Evolutionary conservation across 2,797 vertebrate genomes (phyloP).

Genomic region (Oceanodroma leucorhoa): DNA sequence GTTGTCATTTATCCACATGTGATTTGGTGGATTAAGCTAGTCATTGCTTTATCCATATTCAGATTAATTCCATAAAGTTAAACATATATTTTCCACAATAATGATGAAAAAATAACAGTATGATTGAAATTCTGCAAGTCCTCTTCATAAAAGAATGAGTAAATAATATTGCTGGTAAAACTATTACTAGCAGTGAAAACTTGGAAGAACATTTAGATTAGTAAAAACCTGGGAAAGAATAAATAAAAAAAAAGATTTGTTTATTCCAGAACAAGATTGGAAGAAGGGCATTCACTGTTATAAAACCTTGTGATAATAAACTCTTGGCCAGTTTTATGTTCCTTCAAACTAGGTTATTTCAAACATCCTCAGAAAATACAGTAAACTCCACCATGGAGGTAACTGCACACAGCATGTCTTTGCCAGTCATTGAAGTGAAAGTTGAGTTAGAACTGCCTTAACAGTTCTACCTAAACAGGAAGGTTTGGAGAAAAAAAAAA

Average conservation of each 20-base stretch:
- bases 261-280: not conserved
- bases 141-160: not conserved
- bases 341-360: not conserved
- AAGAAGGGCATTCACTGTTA: not conserved
- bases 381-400: not conserved
- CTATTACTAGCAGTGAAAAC: not conserved
- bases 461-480: not conserved
- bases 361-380: not conserved
- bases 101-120: not conserved
- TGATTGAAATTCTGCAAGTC: not conserved
- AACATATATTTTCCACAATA: not conserved
- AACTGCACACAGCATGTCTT: not conserved
- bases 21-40: not conserved
- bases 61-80: not conserved
- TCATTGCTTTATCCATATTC: not conserved
- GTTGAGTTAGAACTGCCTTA: not conserved
- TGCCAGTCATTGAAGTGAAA: accelerated
- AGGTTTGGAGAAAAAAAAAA: not conserved
- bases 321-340: not conserved
- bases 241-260: not conserved
- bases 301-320: not conserved
- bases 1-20: not conserved
- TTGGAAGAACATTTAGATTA: not conserved
- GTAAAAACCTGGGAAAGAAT: not conserved
- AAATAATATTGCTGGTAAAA: not conserved